phyloP scores from a whole-genome alignment of 2,113 vertebrate species.

The Camelus bactrianus region DNA sequence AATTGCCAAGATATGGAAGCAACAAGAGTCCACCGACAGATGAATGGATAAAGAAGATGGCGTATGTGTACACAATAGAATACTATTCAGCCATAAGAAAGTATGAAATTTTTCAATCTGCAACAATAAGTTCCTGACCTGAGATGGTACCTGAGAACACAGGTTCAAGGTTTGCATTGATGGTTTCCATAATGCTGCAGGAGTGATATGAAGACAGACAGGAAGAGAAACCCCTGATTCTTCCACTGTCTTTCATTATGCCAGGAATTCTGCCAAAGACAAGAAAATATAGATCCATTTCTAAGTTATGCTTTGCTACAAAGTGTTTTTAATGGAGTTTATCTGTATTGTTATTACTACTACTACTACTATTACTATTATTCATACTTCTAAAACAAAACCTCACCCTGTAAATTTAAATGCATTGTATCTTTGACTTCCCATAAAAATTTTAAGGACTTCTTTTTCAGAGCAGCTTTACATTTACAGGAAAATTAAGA shows the following conservation, averaged over 20 bases:
- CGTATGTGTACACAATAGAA: neutral
- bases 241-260: neutral
- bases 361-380: neutral
- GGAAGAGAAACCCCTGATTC: neutral
- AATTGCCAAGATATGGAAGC: too few species aligned
- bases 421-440: neutral
- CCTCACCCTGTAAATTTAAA: neutral
- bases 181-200: neutral
- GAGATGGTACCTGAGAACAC: neutral
- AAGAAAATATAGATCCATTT: neutral
- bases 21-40: too few species aligned
- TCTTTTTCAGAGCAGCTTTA: neutral
- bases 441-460: neutral
- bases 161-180: neutral
- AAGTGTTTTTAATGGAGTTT: neutral
- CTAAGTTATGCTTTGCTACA: neutral
- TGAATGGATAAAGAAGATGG: too few species aligned
- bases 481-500: neutral
- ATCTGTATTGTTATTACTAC: neutral
- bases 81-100: neutral
- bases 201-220: neutral
- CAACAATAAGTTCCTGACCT: neutral
- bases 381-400: neutral
- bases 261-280: slow-evolving; percentile 20
- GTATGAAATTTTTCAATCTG: neutral